Conservation (phyloP, 2,113 vertebrate species). For the Tyrannus savana region DNA sequence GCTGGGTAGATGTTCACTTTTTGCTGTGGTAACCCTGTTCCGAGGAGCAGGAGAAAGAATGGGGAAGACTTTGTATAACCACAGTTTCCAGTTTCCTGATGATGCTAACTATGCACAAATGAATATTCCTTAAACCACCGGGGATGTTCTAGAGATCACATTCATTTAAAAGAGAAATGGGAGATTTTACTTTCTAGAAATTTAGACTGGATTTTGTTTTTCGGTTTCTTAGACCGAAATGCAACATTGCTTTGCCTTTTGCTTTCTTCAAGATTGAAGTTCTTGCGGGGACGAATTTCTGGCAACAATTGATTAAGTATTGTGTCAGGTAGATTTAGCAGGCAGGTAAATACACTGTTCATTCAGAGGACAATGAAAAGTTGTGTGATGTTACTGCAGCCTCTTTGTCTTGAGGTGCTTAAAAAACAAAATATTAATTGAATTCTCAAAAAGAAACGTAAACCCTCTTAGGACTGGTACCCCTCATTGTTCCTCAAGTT, state of each 20-base stretch:
- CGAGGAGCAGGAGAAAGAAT: background rate
- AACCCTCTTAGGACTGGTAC: background rate
- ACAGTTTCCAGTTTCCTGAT: background rate
- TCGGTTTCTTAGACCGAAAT: background rate
- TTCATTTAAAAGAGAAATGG: background rate
- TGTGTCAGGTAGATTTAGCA: background rate
- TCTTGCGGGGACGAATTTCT: background rate
- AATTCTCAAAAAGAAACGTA: background rate
- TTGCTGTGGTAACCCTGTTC: background rate
- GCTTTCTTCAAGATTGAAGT: background rate
- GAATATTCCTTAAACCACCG: background rate
- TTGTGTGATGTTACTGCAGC: background rate
- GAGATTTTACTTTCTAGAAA: background rate
- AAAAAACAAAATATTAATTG: background rate
- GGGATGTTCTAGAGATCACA: background rate
- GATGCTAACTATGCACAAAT: background rate
- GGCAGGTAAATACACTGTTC: background rate
- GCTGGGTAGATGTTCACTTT: background rate
- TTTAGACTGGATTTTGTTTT: background rate
- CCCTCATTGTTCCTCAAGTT: background rate
- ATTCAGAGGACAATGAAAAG: background rate
- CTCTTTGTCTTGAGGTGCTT: background rate
- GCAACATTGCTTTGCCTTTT: background rate
- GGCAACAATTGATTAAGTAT: background rate
- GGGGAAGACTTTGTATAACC: background rate